phyloP scores from a whole-genome alignment of 92 coral and sea anemone species.

The Scolanthus callimorphus region DNA sequence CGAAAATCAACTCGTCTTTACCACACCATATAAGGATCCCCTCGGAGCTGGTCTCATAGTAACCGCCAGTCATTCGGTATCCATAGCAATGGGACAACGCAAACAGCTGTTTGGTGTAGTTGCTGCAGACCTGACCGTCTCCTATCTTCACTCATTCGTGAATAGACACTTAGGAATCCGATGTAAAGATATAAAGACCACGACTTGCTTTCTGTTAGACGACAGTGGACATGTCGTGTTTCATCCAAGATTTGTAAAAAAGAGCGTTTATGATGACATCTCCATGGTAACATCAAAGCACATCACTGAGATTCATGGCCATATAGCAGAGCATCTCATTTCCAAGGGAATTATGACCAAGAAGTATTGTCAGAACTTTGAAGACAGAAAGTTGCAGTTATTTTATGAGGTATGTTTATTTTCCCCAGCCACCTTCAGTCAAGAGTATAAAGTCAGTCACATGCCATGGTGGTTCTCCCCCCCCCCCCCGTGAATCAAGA shows the following conservation, averaged over 20 bases:
- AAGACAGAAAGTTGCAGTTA: conserved; percentile 37
- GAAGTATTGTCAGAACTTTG: conserved; percentile 53
- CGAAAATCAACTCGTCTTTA: conserved; percentile 19
- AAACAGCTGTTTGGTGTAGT: conserved; percentile 45
- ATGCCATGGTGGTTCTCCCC: too few species aligned
- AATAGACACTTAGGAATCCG: conserved; percentile 27
- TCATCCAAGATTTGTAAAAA: conserved; percentile 57
- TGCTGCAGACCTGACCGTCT: conserved; percentile 52
- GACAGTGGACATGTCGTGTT: conserved; percentile 57
- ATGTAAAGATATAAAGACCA: conserved; percentile 13
- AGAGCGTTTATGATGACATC: conserved; percentile 41
- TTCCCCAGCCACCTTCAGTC: too few species aligned
- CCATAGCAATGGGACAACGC: conserved; percentile 2
- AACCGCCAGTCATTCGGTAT: conserved; percentile 41
- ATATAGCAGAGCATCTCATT: conserved; percentile 52
- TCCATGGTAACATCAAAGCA: conserved; percentile 42
- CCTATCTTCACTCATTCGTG: conserved; percentile 26
- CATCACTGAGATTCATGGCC: conserved; percentile 49
- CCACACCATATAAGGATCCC: conserved; percentile 70
- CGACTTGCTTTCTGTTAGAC: conserved; percentile 59
- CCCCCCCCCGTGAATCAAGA: too few species aligned
- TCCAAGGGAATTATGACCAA: conserved; percentile 38
- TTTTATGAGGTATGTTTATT: conserved; percentile 65
- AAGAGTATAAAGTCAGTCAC: too few species aligned
- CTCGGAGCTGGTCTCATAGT: conserved; percentile 66